Evolutionary conservation across 2,888 invertebrate genomes (phyloP), one percentile per base, ranked within the genome.

Genomic region (Parnassius smintheus): DNA sequence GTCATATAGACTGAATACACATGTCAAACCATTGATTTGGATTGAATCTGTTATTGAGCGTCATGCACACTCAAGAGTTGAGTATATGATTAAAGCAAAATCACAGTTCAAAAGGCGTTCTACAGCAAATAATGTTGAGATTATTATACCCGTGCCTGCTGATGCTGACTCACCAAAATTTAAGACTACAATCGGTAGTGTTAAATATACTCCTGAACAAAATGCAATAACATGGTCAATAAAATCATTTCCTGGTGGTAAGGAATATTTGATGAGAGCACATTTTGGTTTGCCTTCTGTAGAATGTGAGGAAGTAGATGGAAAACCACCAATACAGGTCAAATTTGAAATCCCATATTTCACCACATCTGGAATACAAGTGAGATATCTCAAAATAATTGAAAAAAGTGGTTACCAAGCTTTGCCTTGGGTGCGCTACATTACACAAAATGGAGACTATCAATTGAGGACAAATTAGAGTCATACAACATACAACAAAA

Each of bases 271-370:
- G 68, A 98, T 99, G 98, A 93, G 99, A 67, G 99, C 99, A 8
- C 99, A 99, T 82, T 99, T 99, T 87, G 98, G 99, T 0, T 87
- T 99, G 65, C 99, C 99, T 0, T 98, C 98, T 67, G 98, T 99
- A 2, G 96, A 96, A 78, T 96, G 96, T 75, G 99, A 99, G 81
- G 98, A 99, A 73, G 92, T 95, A 0, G 99, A 99, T 88, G 99
- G 98, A 0, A 97, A 97, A 83, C 99, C 99, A 53, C 99, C 99
- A 0, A 99, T 99, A 72, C 98, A 98, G 91, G 98, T 99, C 2
- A 98, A 98, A 87, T 99, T 99, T 93, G 99, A 99, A 91, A 99
- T 99, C 75, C 99, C 99, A 0, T 99, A 99, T 81, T 99, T 99
- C 78, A 99, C 99, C 0, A 99, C 99, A 45, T 98, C 98, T 41